phyloP scores from a whole-genome alignment of 2,888 invertebrate genomes.

The Eumerus sabulonum region DNA sequence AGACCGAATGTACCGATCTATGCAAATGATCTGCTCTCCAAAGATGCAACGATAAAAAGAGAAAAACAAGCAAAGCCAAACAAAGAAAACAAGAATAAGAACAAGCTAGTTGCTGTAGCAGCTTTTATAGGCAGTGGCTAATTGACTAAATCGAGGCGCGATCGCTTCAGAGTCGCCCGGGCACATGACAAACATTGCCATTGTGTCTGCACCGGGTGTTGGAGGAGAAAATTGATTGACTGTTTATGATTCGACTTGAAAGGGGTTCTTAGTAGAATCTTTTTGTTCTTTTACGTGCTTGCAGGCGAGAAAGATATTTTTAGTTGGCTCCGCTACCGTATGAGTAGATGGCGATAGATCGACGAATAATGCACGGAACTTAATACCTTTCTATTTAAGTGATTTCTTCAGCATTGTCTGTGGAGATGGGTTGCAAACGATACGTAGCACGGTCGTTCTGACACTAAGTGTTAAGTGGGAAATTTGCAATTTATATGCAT shows the following conservation, averaged over 20 bases:
- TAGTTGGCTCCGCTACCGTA: slow-evolving; percentile 33
- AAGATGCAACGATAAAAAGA: neutral
- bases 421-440: too few relatives aligned
- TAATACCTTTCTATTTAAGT: too few relatives aligned
- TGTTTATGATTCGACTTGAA: slow-evolving; percentile 58
- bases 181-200: slow-evolving; percentile 56
- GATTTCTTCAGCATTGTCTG: too few relatives aligned
- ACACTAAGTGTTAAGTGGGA: too few relatives aligned
- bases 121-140: slow-evolving; percentile 53
- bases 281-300: slow-evolving; percentile 27
- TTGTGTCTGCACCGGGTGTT: slow-evolving; percentile 61
- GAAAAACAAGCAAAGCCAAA: neutral
- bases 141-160: slow-evolving; percentile 61
- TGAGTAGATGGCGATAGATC: neutral
- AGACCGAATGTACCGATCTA: too few relatives aligned
- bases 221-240: slow-evolving; percentile 63
- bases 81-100: slow-evolving; percentile 22
- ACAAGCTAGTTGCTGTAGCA: slow-evolving; percentile 29
- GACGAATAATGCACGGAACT: too few relatives aligned
- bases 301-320: slow-evolving; percentile 29
- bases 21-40: slow-evolving; percentile 4
- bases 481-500: too few relatives aligned
- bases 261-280: slow-evolving; percentile 43
- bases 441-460: too few relatives aligned
- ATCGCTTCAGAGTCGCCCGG: neutral